These are phyloP conservation scores for Xiphorhynchus erythropygius DNA, from an alignment of 2,797 vertebrate genomes.

Conservation along the genomic window DNA sequence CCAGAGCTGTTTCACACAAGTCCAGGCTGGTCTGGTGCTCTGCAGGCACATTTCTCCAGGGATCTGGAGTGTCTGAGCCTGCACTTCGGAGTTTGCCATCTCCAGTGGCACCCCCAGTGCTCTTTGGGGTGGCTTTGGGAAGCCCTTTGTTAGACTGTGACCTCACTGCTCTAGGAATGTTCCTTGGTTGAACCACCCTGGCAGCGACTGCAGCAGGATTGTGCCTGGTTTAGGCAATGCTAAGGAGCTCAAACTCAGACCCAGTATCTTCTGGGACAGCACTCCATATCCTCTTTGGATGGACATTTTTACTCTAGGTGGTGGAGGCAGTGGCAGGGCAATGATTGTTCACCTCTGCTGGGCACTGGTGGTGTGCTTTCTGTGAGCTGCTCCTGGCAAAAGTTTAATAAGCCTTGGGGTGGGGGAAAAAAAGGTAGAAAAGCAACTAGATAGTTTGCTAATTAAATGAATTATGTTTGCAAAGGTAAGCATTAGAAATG, in stretches of 20 bases:
- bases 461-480: constrained; percentile 26
- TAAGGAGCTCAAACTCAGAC: not conserved
- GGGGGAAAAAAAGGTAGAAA: not conserved
- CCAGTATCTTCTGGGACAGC: not conserved
- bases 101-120: not conserved
- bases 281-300: not conserved
- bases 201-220: not conserved
- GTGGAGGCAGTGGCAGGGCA: not conserved
- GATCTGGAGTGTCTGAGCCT: not conserved
- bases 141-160: too few species aligned
- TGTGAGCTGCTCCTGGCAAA: not conserved
- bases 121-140: not conserved
- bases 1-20: not conserved
- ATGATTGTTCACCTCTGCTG: too few species aligned
- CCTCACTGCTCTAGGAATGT: too few species aligned
- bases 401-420: not conserved
- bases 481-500: constrained; percentile 4
- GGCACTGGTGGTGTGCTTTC: not conserved
- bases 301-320: not conserved
- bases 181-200: not conserved
- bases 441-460: not conserved
- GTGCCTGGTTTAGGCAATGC: not conserved
- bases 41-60: not conserved
- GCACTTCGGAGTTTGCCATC: not conserved
- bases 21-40: not conserved